Percentiles rank a stretch among this genome's conserved stretches.
These are phyloP conservation scores for Morpho achilles DNA, from an alignment of 2,888 invertebrate genomes.

Conservation along the genomic window DNA sequence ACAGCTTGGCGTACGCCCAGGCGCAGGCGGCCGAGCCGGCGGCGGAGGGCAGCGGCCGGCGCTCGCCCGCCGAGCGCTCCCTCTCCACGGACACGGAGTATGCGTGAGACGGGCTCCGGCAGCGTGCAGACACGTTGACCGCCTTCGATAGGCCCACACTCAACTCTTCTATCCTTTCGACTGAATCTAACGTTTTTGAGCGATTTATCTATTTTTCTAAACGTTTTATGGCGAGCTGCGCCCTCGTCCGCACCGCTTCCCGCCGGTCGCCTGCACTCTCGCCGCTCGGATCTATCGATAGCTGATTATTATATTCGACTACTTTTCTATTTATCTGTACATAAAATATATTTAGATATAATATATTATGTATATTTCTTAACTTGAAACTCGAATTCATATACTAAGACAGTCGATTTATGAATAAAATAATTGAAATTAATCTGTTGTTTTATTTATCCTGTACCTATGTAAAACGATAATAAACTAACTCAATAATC, in stretches of 20 bases:
- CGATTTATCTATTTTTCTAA: conserved; percentile 80
- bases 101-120: conserved; percentile 77
- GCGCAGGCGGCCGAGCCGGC: conserved; percentile 78
- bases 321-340: conserved; percentile 79
- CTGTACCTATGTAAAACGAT: not conserved
- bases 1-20: conserved; percentile 86
- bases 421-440: conserved; percentile 60
- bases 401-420: conserved; percentile 78
- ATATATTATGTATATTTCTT: conserved; percentile 78
- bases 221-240: conserved; percentile 77
- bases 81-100: conserved; percentile 86
- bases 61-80: conserved; percentile 78
- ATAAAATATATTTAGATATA: conserved; percentile 79
- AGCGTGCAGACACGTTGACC: conserved; percentile 24
- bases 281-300: conserved; percentile 76
- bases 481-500: too few species aligned
- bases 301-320: conserved; percentile 76
- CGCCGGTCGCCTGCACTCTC: conserved; percentile 76
- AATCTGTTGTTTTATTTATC: conserved; percentile 30
- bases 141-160: conserved; percentile 47
- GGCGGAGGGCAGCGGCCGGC: conserved; percentile 55
- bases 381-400: conserved; percentile 77
- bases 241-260: conserved; percentile 76
- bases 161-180: conserved; percentile 70
- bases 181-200: conserved; percentile 78